These are phyloP conservation scores for Drusus annulatus DNA, from an alignment of 1,140 invertebrate species.

Conservation along the genomic window DNA sequence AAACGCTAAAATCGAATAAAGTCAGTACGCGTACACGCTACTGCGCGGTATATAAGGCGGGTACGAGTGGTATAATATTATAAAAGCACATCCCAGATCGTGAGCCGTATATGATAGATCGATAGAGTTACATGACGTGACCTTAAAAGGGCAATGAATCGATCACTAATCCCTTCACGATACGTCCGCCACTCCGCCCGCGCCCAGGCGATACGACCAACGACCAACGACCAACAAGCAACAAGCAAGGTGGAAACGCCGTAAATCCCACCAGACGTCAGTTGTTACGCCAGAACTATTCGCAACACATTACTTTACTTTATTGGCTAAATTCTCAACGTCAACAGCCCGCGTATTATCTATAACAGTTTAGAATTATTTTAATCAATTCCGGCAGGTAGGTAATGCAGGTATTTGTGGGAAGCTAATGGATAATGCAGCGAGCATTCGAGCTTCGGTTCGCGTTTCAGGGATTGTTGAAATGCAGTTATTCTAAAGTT, in stretches of 20 bases:
- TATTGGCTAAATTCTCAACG: conserved; percentile 1
- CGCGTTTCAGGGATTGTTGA: no score
- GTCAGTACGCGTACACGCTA: no score
- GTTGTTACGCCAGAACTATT: not conserved
- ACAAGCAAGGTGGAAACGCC: not conserved
- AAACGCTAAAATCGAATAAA: no score
- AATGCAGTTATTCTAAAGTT: no score
- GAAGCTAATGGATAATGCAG: no score
- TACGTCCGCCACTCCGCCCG: not conserved
- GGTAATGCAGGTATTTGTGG: no score
- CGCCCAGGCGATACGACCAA: not conserved
- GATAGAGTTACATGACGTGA: conserved; percentile 35
- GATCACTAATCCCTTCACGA: conserved; percentile 13
- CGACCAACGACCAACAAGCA: no score
- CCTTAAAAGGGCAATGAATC: conserved; percentile 46
- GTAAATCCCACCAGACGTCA: conserved; percentile 3
- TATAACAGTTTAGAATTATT: no score
- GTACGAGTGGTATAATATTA: no score
- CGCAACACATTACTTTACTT: conserved; percentile 1
- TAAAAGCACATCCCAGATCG: not conserved
- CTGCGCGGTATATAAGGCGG: no score
- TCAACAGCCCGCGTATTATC: not conserved
- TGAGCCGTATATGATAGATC: conserved; percentile 40
- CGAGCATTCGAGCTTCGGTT: no score
- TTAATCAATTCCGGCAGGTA: no score